A percentile compares a stretch with the other conserved stretches of the same genome.
These are phyloP conservation scores for Chloromyia formosa DNA, from an alignment of 2,888 invertebrate species.

Conservation along the genomic window DNA sequence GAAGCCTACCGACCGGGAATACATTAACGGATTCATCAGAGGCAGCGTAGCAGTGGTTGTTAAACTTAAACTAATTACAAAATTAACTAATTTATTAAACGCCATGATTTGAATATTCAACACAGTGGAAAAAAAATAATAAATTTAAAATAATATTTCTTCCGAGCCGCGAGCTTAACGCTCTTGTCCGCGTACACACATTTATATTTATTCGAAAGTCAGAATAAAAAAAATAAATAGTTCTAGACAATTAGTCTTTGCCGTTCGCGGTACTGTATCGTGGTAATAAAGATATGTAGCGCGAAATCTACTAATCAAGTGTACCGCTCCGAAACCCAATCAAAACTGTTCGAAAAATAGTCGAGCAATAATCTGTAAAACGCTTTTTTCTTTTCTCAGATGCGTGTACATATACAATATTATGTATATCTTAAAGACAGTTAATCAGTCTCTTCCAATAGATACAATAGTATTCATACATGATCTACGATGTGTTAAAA, in stretches of 20 bases:
- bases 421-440: background rate
- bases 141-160: background rate
- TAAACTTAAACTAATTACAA: slow-evolving; percentile 12
- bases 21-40: slow-evolving; percentile 18
- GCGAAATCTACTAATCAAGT: slow-evolving; percentile 1
- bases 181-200: too few species aligned
- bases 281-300: slow-evolving; percentile 10
- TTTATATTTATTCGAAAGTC: too few species aligned
- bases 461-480: background rate
- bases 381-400: background rate
- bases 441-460: background rate
- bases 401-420: background rate
- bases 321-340: slow-evolving; percentile 12
- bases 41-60: background rate
- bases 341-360: slow-evolving; percentile 35
- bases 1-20: slow-evolving; percentile 5
- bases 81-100: slow-evolving; percentile 1
- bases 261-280: too few species aligned
- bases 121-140: background rate
- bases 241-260: background rate
- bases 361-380: background rate
- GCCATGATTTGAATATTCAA: background rate
- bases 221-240: too few species aligned
- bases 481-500: too few species aligned
- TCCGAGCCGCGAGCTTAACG: too few species aligned